phyloP scores from a whole-genome alignment of 2,888 invertebrate species.

The Cartodere bifasciata region DNA sequence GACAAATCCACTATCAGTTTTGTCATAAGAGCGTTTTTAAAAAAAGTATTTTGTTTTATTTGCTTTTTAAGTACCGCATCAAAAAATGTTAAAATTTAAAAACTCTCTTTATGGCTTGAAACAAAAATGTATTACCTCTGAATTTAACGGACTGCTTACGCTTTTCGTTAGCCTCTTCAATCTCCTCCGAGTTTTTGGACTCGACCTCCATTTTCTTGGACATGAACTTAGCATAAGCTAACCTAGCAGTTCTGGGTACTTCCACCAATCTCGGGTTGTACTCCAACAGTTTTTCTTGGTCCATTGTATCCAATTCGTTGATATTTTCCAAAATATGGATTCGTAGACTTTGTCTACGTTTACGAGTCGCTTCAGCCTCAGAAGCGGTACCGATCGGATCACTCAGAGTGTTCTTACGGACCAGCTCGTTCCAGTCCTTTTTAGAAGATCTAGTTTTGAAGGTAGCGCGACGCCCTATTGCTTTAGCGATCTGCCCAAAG shows the following conservation, averaged over 20 bases:
- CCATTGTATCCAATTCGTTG: conserved; percentile 48
- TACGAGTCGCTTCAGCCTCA: conserved; percentile 48
- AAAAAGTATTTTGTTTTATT: too few relatives aligned
- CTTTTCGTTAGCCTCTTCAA: too few relatives aligned
- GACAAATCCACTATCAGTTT: too few relatives aligned
- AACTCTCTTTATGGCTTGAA: too few relatives aligned
- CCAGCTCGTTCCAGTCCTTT: conserved; percentile 77
- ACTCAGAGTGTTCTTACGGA: conserved; percentile 53
- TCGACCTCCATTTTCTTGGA: too few relatives aligned
- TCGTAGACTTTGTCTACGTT: conserved; percentile 58
- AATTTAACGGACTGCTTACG: too few relatives aligned
- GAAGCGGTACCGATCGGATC: conserved; percentile 72
- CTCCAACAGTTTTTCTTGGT: conserved; percentile 52
- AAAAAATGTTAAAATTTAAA: too few relatives aligned
- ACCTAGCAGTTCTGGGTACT: conserved; percentile 64
- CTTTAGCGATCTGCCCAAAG: conserved; percentile 72
- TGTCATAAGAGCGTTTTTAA: too few relatives aligned
- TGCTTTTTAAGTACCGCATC: too few relatives aligned
- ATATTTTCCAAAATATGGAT: conserved; percentile 55
- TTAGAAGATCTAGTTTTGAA: conserved; percentile 43
- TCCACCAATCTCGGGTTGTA: conserved; percentile 69
- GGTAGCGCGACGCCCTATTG: conserved; percentile 52
- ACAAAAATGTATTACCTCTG: too few relatives aligned
- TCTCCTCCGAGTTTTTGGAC: too few relatives aligned
- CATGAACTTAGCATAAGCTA: conserved; percentile 84